A percentile compares a stretch with the other conserved stretches of the same genome.
phyloP scores from a whole-genome alignment of 2,113 vertebrate species.

The Piprites chloris region DNA sequence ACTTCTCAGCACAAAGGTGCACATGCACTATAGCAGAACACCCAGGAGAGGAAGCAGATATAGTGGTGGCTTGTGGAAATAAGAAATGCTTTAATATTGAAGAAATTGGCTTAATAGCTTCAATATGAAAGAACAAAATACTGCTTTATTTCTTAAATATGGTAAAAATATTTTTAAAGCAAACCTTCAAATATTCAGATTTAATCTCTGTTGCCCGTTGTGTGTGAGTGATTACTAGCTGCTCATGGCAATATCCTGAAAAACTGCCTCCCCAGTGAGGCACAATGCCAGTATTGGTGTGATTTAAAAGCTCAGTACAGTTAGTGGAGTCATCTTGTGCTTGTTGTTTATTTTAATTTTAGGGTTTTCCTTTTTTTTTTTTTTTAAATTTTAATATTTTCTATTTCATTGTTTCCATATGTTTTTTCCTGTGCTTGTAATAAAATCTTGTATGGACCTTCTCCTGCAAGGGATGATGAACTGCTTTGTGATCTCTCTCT shows the following conservation, averaged over 20 bases:
- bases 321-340: not conserved
- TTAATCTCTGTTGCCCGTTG: not conserved
- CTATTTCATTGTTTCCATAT: not conserved
- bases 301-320: not conserved
- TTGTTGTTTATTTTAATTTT: not conserved
- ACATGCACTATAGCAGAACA: not conserved
- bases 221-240: conserved; percentile 31
- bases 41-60: not conserved
- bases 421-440: not conserved
- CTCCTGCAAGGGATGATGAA: not conserved
- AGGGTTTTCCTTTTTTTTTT: not conserved
- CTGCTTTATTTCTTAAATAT: conserved; percentile 10
- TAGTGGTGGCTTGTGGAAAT: not conserved
- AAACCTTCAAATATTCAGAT: not conserved
- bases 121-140: conserved; percentile 25
- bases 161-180: conserved; percentile 28
- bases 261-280: conserved; percentile 12
- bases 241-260: conserved; percentile 33
- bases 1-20: not conserved
- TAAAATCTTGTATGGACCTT: not conserved
- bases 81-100: not conserved
- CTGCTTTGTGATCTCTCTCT: not conserved
- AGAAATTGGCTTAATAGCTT: conserved; percentile 13
- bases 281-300: conserved; percentile 7
- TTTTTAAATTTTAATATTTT: conserved; percentile 1